Evolutionary conservation across 1,140 invertebrate species (phyloP).

Genomic region (Orius laevigatus): DNA sequence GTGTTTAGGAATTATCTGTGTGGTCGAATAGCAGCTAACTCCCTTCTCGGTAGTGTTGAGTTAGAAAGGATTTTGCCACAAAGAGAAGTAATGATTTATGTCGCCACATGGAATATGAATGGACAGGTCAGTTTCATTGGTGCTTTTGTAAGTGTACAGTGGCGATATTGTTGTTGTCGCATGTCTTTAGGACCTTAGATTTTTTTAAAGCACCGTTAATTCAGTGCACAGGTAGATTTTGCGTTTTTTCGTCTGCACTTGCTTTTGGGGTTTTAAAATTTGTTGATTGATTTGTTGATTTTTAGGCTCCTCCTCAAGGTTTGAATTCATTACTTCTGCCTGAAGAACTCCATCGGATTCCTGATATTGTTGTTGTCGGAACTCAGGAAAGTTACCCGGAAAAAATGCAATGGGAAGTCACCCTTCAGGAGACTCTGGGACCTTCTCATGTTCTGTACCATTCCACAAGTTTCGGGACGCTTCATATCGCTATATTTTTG

Average conservation of each 20-base stretch:
- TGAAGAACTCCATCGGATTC: constrained; percentile 61
- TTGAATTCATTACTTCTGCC: constrained; percentile 81
- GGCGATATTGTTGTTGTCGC: not conserved
- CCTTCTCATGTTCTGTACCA: constrained; percentile 76
- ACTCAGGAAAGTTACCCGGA: constrained; percentile 81
- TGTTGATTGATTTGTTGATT: constrained; percentile 13
- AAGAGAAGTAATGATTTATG: constrained; percentile 68
- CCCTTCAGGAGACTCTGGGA: constrained; percentile 77
- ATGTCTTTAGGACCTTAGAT: no score
- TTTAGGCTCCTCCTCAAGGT: constrained; percentile 36
- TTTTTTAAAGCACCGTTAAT: not conserved
- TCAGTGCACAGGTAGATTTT: constrained; percentile 1
- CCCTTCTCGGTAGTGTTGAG: constrained; percentile 63
- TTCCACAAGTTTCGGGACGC: constrained; percentile 62
- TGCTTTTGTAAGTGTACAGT: constrained; percentile 8
- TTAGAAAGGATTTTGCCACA: constrained; percentile 72
- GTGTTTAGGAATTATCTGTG: constrained; percentile 53
- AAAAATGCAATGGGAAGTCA: constrained; percentile 77
- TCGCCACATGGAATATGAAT: constrained; percentile 96
- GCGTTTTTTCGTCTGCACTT: no score
- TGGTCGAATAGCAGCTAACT: constrained; percentile 57
- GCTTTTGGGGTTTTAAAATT: not conserved
- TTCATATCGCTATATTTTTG: constrained; percentile 74
- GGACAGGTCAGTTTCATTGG: constrained; percentile 47
- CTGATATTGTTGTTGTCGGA: constrained; percentile 81